Evolutionary conservation across 2,888 invertebrate species (phyloP), one percentile per base, ranked within the genome.

Genomic region (Chymomyza fuscimana): DNA sequence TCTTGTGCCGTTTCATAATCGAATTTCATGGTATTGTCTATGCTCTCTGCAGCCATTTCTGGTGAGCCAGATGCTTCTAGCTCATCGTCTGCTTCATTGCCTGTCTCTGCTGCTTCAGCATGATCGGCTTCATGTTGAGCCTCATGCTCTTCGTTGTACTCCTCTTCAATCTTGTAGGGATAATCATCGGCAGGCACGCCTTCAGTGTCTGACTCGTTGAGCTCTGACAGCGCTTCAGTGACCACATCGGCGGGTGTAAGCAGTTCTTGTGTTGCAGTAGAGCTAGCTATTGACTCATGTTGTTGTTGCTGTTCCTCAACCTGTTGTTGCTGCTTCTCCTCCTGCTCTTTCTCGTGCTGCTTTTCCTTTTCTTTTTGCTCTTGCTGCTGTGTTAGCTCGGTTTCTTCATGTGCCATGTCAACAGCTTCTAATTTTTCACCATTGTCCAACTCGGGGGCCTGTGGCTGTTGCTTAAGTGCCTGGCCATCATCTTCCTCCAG

Each of bases 111-210:
- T 56, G 16, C 63, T 52, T 29, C 40, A 54, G 9, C 65, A 10
- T 36, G 58, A 54, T 77, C 72, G 36, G 61, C 68, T 10, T 79
- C 78, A 9, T 70, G 74, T 70, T 78, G 75, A 40, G 74, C 67
- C 16, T 80, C 77, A 65, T 81, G 73, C 69, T 87, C 88, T 67
- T 89, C 89, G 1, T 74, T 64, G 50, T 89, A 89, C 63, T 91
- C 90, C 63, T 89, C 90, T 7, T 91, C 91, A 40, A 90, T 87
- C 76, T 91, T 90, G 74, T 91, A 90, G 4, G 91, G 91, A 86
- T 91, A 91, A 61, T 91, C 91, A 67, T 90, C 89, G 40, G 80
- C 77, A 56, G 84, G 82, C 19, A 68, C 73, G 6, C 72, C 60
- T 56, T 80, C 81, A 0, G 81, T 78, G 40, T 76, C 78, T 6